These are phyloP conservation scores for Calameuta pallipes DNA, from an alignment of 2,888 invertebrate species.

Conservation along the genomic window DNA sequence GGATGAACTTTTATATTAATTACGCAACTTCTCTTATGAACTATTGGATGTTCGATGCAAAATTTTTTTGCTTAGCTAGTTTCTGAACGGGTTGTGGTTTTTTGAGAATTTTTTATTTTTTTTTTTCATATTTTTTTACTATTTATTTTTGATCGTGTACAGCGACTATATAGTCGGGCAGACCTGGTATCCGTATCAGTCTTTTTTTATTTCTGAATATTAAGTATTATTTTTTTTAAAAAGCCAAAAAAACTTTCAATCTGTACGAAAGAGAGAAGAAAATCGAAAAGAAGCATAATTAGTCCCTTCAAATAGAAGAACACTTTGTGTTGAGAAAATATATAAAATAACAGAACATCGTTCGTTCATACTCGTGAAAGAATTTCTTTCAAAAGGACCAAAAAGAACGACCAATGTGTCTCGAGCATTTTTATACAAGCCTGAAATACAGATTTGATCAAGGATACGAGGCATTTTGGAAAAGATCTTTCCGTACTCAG, in stretches of 20 bases:
- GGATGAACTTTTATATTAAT: neutral
- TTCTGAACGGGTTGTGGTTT: conserved; percentile 5
- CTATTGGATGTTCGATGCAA: neutral
- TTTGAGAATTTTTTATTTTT: neutral
- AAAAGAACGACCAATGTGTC: conserved; percentile 4
- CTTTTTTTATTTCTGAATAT: neutral
- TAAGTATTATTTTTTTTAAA: neutral
- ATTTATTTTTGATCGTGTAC: conserved; percentile 7
- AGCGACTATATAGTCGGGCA: conserved; percentile 11
- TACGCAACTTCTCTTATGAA: neutral
- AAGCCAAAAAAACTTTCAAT: neutral
- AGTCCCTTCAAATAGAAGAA: neutral
- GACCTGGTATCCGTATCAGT: neutral
- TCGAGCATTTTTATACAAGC: neutral
- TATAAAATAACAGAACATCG: neutral
- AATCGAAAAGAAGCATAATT: neutral
- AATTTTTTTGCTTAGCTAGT: neutral
- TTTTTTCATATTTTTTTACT: neutral
- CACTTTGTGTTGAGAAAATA: neutral
- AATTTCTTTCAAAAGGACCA: neutral
- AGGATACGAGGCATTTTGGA: conserved; percentile 9
- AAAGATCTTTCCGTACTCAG: conserved; percentile 7
- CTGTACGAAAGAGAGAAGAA: neutral
- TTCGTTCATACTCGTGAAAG: neutral
- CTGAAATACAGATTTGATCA: conserved; percentile 7